Conservation (phyloP, 92 coral and sea anemone genomes). For the Epizoanthus fatuus region DNA sequence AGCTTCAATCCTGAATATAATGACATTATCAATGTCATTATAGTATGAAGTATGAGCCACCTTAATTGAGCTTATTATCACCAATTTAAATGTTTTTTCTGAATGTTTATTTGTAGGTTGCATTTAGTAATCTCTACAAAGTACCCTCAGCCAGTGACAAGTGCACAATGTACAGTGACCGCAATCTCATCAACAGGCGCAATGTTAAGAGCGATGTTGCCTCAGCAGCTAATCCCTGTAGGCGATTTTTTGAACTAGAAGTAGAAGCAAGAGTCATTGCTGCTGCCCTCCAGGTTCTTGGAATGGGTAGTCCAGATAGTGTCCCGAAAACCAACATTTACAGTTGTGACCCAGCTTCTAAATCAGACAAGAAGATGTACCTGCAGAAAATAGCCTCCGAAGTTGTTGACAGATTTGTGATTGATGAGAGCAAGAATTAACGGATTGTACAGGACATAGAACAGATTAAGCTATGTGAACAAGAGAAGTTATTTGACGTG, state of each 20-base stretch:
- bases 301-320: slow-evolving; percentile 62
- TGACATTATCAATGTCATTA: not conserved
- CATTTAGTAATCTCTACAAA: slow-evolving; percentile 72
- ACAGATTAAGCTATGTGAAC: slow-evolving; percentile 22
- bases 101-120: slow-evolving; percentile 47
- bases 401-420: slow-evolving; percentile 30
- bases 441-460: slow-evolving; percentile 27
- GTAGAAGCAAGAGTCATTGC: slow-evolving; percentile 75
- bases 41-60: not conserved
- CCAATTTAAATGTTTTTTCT: slow-evolving; percentile 3
- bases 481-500: slow-evolving; percentile 13
- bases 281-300: slow-evolving; percentile 77
- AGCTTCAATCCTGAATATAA: too few relatives aligned
- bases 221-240: slow-evolving; percentile 82
- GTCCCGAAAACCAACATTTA: slow-evolving; percentile 42
- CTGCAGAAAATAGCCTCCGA: slow-evolving; percentile 35
- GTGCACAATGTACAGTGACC: slow-evolving; percentile 83
- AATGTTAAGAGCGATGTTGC: slow-evolving; percentile 84
- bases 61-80: not conserved
- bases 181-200: slow-evolving; percentile 74
- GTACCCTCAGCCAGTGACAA: slow-evolving; percentile 82
- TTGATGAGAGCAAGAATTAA: slow-evolving; percentile 35
- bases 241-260: slow-evolving; percentile 76
- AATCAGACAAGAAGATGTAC: slow-evolving; percentile 65
- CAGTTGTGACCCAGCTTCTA: slow-evolving; percentile 27